These are phyloP conservation scores for Synergus japonicus DNA, from an alignment of 2,888 invertebrate genomes.

Conservation along the genomic window DNA sequence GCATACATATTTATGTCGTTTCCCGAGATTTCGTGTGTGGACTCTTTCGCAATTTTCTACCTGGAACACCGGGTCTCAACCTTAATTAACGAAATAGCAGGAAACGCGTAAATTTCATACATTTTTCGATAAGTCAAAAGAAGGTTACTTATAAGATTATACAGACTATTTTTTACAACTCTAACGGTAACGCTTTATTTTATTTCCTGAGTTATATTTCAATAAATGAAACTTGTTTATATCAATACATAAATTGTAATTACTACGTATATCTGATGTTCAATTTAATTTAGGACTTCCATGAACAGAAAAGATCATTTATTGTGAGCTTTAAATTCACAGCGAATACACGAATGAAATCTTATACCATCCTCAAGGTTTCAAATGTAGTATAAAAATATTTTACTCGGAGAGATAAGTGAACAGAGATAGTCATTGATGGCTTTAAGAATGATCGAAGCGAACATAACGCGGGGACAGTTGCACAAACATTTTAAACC, in stretches of 20 bases:
- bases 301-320: not conserved
- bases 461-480: constrained; percentile 23
- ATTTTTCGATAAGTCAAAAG: not conserved
- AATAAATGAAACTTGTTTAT: too few relatives aligned
- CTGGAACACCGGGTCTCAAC: constrained; percentile 3
- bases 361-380: not conserved
- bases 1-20: constrained; percentile 26
- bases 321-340: not conserved
- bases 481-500: constrained; percentile 38
- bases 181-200: too few relatives aligned
- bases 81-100: constrained; percentile 29
- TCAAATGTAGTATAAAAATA: constrained; percentile 5
- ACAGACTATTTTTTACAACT: too few relatives aligned
- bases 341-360: not conserved
- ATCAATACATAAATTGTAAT: too few relatives aligned
- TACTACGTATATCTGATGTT: too few relatives aligned
- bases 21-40: constrained; percentile 25
- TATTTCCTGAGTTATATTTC: too few relatives aligned
- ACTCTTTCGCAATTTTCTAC: constrained; percentile 30
- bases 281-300: not conserved
- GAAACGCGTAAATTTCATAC: constrained; percentile 15
- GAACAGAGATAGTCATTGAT: constrained; percentile 32
- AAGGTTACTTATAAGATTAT: not conserved
- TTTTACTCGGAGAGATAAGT: constrained; percentile 20
- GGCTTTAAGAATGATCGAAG: constrained; percentile 23